Percentiles rank a stretch among this genome's conserved stretches.
These are phyloP conservation scores for Hippasteria phrygiana DNA, from an alignment of 53 echinoderm and acorn worm genomes.

Conservation along the genomic window DNA sequence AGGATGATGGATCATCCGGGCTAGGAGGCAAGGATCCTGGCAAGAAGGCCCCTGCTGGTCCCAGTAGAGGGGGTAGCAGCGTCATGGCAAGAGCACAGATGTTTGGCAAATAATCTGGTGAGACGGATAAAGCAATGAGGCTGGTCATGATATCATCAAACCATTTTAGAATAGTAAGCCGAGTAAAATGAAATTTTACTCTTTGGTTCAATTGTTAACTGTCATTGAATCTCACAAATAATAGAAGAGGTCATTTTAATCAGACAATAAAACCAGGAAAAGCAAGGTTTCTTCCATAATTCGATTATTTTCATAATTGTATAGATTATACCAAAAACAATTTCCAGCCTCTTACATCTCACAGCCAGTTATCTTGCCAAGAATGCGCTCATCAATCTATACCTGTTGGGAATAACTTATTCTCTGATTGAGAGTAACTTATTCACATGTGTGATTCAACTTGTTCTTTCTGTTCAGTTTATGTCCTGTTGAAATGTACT, in stretches of 20 bases:
- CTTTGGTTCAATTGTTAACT: neutral
- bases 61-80: constrained; percentile 41
- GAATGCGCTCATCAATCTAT: neutral
- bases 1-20: constrained; percentile 4
- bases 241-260: neutral
- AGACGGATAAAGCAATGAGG: constrained; percentile 13
- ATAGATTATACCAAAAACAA: neutral
- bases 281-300: neutral
- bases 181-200: neutral
- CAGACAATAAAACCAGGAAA: neutral
- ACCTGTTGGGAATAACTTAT: no score
- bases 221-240: neutral
- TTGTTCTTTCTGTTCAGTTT: constrained; percentile 9
- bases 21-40: constrained; percentile 14
- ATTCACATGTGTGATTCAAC: neutral
- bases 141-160: constrained; percentile 6
- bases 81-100: constrained; percentile 54
- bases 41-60: constrained; percentile 40
- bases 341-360: neutral
- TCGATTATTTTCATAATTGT: neutral
- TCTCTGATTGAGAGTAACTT: neutral
- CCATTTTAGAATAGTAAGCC: neutral
- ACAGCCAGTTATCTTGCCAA: constrained; percentile 23
- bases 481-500: constrained; percentile 24
- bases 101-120: constrained; percentile 46